Conservation (phyloP, 2,113 vertebrate genomes). For the Silurus glanis region DNA sequence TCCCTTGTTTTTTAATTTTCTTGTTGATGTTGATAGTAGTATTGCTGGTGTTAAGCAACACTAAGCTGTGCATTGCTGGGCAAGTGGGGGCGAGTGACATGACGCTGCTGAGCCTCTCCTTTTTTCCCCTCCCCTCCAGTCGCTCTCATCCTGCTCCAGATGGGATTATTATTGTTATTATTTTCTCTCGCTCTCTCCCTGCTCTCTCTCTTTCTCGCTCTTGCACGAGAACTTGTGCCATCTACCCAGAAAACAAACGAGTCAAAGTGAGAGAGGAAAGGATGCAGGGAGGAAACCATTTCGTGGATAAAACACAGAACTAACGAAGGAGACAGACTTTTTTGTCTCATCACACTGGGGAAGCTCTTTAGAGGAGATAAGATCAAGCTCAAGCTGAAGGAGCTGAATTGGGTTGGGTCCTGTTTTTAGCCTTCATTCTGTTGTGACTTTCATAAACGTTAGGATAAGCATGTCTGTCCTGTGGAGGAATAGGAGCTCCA, state of each 20-base stretch:
- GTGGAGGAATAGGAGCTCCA: slow-evolving; percentile 62
- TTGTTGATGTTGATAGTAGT: not conserved
- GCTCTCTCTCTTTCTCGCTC: slow-evolving; percentile 4
- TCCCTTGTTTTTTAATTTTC: not conserved
- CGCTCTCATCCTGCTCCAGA: slow-evolving; percentile 46
- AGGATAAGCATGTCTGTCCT: slow-evolving; percentile 64
- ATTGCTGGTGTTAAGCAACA: not conserved
- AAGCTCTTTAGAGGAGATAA: slow-evolving; percentile 24
- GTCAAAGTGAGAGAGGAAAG: slow-evolving; percentile 27
- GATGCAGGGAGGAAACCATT: slow-evolving; percentile 1
- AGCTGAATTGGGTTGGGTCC: not conserved
- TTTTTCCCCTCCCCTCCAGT: slow-evolving; percentile 37
- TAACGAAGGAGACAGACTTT: not conserved
- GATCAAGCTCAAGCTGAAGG: not conserved
- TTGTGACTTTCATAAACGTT: slow-evolving; percentile 13
- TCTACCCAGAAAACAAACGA: slow-evolving; percentile 35
- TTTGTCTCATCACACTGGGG: not conserved
- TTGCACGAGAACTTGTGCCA: slow-evolving; percentile 24
- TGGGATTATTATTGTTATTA: slow-evolving; percentile 53
- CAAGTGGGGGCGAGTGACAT: slow-evolving; percentile 32
- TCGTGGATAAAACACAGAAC: slow-evolving; percentile 31
- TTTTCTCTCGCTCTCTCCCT: slow-evolving; percentile 17
- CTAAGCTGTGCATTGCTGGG: slow-evolving; percentile 13
- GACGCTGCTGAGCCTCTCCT: not conserved
- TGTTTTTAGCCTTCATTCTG: slow-evolving; percentile 24